phyloP scores from a whole-genome alignment of 2,888 invertebrate species.

The Strigamia maritima region DNA sequence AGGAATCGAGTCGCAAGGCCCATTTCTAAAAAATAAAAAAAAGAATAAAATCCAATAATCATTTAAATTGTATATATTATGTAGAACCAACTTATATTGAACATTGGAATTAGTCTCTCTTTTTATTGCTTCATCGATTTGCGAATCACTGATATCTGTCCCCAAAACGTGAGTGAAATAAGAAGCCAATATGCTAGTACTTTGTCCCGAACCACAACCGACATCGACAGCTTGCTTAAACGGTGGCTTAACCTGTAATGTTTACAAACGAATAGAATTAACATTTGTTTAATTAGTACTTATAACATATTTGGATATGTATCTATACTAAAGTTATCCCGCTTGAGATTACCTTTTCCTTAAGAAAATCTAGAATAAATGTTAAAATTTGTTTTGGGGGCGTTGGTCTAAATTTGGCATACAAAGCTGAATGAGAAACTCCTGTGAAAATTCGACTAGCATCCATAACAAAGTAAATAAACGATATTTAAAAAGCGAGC shows the following conservation, averaged over 20 bases:
- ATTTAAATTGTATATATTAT: background rate
- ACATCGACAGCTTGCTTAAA: slow-evolving; percentile 53
- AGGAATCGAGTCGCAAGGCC: slow-evolving; percentile 12
- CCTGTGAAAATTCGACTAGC: background rate
- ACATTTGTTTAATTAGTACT: too few species aligned
- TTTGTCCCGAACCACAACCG: slow-evolving; percentile 57
- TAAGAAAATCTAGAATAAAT: background rate
- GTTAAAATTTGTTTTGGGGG: background rate
- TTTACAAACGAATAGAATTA: background rate
- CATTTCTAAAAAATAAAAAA: background rate
- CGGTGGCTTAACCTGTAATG: slow-evolving; percentile 38
- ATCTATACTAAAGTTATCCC: too few species aligned
- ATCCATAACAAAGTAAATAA: background rate
- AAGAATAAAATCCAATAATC: background rate
- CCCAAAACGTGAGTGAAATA: slow-evolving; percentile 54
- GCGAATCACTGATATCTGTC: slow-evolving; percentile 53
- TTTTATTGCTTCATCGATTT: slow-evolving; percentile 51
- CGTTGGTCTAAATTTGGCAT: background rate
- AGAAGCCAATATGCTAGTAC: slow-evolving; percentile 52
- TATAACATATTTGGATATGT: too few species aligned
- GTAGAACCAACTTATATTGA: slow-evolving; percentile 47
- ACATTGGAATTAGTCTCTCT: slow-evolving; percentile 47
- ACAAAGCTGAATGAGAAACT: background rate
- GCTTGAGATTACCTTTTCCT: background rate
- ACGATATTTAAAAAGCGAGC: too few species aligned